Evolutionary conservation across 2,113 vertebrate genomes (phyloP), one percentile per base, ranked within the genome.

Genomic region (Limanda limanda): DNA sequence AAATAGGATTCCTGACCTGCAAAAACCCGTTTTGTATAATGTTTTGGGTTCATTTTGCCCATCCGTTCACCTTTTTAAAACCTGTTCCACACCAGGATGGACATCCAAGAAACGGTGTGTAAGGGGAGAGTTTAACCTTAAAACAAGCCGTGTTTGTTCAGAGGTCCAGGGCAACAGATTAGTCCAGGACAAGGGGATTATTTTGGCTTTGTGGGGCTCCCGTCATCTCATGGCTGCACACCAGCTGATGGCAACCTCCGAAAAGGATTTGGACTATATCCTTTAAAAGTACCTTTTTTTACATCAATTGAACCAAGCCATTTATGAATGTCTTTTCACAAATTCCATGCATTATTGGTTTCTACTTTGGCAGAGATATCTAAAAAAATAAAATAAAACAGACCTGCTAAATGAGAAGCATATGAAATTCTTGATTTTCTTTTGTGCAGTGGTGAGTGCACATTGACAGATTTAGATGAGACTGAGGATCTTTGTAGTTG

Each of bases 111-210:
- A 77, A 79, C 35, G 0, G 3, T 51, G 78, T 76, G 35, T 27
- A 78, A 62, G 59, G 70, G 27, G 52, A 71, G 52, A 81, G 72
- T 83, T 76, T 40, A 82, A 70, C 58, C 27, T 60, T 17, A 31
- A 60, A 42, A 63, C 61, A 45, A 63, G 45, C 27, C 45, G 21
- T 88, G 81, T 88, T 88, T 89, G 86, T 83, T 89, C 81, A 63
- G 87, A 85, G 67, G 83, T 82, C 69, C 69, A 57, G 65, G 74
- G 76, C 69, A 79, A 84, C 79, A 84, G 89, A 90, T 91, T 85
- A 90, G 81, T 74, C 70, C 79, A 68, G 83, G 83, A 87, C 78
- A 85, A 80, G 82, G 59, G 86, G 87, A 91, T 91, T 92, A 91
- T 67, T 71, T 72, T 86, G 84, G 83, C 83, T 89, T 79, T 85